Evolutionary conservation across 2,797 vertebrate species (phyloP).

Genomic region (Tangara arthus): DNA sequence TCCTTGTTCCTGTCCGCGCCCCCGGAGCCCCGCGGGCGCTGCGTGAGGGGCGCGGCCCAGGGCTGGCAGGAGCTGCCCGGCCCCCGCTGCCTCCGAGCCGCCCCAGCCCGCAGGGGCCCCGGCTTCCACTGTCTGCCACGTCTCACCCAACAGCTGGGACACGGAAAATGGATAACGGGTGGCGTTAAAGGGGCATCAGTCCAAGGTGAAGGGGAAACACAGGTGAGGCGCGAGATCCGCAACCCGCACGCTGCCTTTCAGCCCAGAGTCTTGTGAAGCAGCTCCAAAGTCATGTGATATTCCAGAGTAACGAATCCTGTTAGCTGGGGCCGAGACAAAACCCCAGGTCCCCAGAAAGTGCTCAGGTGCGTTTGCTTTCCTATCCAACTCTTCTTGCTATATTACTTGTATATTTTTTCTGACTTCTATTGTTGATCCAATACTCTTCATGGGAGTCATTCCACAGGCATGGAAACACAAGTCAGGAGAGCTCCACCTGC

Average conservation of each 20-base stretch:
- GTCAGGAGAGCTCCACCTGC: background rate
- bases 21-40: background rate
- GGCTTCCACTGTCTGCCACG: background rate
- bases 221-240: background rate
- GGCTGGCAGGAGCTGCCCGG: background rate
- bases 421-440: background rate
- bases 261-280: background rate
- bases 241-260: rapidly evolving
- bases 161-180: rapidly evolving
- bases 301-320: background rate
- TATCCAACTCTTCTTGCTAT: background rate
- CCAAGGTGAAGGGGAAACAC: background rate
- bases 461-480: background rate
- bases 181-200: background rate
- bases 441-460: background rate
- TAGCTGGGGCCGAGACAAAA: background rate
- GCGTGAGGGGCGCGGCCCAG: rapidly evolving
- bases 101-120: rapidly evolving
- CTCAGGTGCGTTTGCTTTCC: background rate
- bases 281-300: background rate
- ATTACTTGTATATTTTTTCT: background rate
- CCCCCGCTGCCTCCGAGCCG: background rate
- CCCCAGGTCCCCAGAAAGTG: background rate
- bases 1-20: background rate
- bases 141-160: background rate